Evolutionary conservation across 1,140 invertebrate genomes (phyloP), one percentile per base, ranked within the genome.

Genomic region (Cyphomyrmex costatus): DNA sequence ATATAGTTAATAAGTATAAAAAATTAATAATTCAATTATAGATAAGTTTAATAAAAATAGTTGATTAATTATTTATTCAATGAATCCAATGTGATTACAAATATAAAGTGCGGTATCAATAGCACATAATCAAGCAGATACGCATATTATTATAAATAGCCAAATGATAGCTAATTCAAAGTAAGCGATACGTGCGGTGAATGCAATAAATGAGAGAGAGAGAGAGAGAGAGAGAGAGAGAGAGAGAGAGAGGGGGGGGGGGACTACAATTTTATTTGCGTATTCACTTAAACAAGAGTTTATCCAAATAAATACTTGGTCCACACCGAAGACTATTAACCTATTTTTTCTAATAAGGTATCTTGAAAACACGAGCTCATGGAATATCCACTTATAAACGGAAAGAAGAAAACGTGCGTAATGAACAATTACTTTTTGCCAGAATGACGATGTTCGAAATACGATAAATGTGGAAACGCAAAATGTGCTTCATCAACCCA

Each of bases 221-320:
- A n/a, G n/a, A n/a, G n/a, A n/a, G n/a, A n/a, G n/a, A n/a, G n/a
- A n/a, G n/a, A n/a, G n/a, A n/a, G n/a, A n/a, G n/a, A n/a, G n/a
- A n/a, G n/a, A n/a, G n/a, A n/a, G n/a, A n/a, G n/a, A n/a, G n/a
- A n/a, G n/a, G n/a, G n/a, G n/a, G n/a, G n/a, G n/a, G n/a, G n/a
- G n/a, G n/a, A 53, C 30, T n/a, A 36, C n/a, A 21, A 30, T 80
- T 80, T 68, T 80, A 68, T 80, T 80, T 80, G 46, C n/a, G 36
- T 30, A 68, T 68, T 30, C 77, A 68, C 14, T 36, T 68, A 63
- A 66, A 33, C 63, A 63, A 21, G 12, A 53, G 21, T 80, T 80
- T 80, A 68, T 68, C 14, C 46, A 49, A 53, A 53, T 36, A 30
- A 68, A 80, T 36, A 36, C 27, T 8, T 30, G 46, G 21, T 46